These are phyloP conservation scores for Galemys pyrenaicus DNA, from an alignment of 2,113 vertebrate genomes.

Conservation along the genomic window DNA sequence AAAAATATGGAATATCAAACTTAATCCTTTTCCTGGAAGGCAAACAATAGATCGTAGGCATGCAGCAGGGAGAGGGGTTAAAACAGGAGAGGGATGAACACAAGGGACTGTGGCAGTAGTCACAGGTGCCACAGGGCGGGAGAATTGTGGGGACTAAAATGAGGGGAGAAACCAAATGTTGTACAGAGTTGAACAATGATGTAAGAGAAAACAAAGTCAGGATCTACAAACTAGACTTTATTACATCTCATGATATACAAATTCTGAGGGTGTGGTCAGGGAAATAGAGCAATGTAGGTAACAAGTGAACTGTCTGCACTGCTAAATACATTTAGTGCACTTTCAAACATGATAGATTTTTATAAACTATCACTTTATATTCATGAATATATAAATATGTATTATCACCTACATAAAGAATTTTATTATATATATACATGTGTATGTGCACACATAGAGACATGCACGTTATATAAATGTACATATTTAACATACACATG, in stretches of 20 bases:
- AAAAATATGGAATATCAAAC: neutral
- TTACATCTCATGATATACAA: neutral
- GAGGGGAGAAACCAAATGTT: too few species aligned
- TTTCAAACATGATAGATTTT: neutral
- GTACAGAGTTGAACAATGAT: too few species aligned
- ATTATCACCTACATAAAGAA: neutral
- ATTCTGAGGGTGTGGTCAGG: neutral
- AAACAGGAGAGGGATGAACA: too few species aligned
- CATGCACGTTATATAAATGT: neutral
- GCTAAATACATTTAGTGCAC: neutral
- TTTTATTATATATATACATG: neutral
- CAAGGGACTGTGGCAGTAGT: too few species aligned
- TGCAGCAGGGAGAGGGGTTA: too few species aligned
- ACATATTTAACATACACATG: neutral
- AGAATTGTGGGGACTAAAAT: too few species aligned
- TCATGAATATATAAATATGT: neutral
- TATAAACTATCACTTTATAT: neutral
- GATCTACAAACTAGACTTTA: neutral
- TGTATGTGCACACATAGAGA: neutral
- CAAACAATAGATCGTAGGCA: too few species aligned
- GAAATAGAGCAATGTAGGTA: neutral
- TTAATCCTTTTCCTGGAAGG: too few species aligned
- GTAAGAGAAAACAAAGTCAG: neutral
- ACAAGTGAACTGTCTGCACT: neutral
- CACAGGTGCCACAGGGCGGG: too few species aligned